Conservation (phyloP, 2,113 vertebrate genomes). For the Peromyscus maniculatus region DNA sequence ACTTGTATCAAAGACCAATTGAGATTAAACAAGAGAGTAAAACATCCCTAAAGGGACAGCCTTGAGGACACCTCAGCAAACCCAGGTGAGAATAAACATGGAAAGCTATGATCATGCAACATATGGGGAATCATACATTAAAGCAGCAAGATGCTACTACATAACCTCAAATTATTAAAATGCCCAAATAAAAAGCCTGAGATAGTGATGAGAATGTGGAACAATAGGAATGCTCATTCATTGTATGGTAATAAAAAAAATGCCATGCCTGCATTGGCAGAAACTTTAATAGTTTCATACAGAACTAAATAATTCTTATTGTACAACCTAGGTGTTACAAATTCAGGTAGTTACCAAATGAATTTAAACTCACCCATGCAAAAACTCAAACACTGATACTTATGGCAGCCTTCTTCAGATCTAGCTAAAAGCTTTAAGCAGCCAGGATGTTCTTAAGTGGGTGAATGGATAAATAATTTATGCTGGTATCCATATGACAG, state of each 20-base stretch:
- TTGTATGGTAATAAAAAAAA: not conserved
- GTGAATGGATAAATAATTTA: not conserved
- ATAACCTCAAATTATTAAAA: not conserved
- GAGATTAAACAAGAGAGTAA: slow-evolving; percentile 2
- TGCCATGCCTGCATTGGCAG: not conserved
- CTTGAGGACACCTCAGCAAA: not conserved
- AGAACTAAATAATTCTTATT: not conserved
- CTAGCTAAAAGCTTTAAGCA: not conserved
- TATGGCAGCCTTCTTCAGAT: not conserved
- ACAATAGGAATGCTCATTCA: not conserved
- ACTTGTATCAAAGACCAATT: not conserved
- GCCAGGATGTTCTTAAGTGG: not conserved
- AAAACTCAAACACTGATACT: not conserved
- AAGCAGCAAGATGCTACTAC: not conserved
- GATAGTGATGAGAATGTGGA: not conserved
- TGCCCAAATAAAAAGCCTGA: not conserved
- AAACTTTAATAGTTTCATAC: not conserved
- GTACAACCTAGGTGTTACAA: not conserved
- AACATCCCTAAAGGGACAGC: not conserved
- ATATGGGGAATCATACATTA: not conserved
- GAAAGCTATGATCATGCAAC: not conserved
- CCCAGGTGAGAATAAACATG: not conserved
- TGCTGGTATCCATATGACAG: not conserved
- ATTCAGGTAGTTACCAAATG: not conserved
- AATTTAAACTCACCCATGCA: not conserved